Percentiles rank a stretch among this genome's conserved stretches.
These are phyloP conservation scores for Neosalanx taihuensis DNA, from an alignment of 2,797 vertebrate genomes.

Conservation along the genomic window DNA sequence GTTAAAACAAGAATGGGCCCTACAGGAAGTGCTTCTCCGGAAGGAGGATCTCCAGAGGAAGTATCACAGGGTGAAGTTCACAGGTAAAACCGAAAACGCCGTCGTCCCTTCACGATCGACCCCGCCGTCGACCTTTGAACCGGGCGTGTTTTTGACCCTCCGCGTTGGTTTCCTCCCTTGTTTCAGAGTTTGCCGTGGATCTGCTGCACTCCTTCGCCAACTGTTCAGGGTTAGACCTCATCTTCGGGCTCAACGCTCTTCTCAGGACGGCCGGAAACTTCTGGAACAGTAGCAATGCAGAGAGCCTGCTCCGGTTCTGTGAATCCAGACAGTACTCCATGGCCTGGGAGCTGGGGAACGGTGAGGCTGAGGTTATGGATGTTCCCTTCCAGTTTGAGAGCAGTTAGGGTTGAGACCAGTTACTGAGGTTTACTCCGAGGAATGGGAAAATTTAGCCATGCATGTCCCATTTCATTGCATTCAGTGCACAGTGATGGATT, in stretches of 20 bases:
- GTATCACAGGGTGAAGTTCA: conserved; percentile 76
- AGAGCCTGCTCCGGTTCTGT: conserved; percentile 80
- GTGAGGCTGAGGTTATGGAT: conserved; percentile 57
- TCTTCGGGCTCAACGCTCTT: conserved; percentile 92
- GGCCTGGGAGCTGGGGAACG: conserved; percentile 95
- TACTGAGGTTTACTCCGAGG: background rate
- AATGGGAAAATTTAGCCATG: no score
- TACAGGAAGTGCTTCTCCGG: conserved; percentile 71
- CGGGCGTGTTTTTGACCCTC: no score
- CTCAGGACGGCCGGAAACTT: conserved; percentile 71
- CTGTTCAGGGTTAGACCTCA: conserved; percentile 83
- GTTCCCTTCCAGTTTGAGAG: background rate
- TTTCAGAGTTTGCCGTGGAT: conserved; percentile 82
- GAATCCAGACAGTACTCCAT: conserved; percentile 75
- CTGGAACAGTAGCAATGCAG: conserved; percentile 88
- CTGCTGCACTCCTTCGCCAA: conserved; percentile 81
- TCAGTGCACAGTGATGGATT: no score
- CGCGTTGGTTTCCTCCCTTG: background rate
- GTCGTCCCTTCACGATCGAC: no score
- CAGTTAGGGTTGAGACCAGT: background rate
- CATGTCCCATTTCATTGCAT: no score
- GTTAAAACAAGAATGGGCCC: conserved; percentile 76
- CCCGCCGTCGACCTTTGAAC: no score
- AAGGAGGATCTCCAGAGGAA: conserved; percentile 67
- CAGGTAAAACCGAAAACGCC: conserved; percentile 71